phyloP scores from a whole-genome alignment of 2,113 vertebrate species.

The Ia io region DNA sequence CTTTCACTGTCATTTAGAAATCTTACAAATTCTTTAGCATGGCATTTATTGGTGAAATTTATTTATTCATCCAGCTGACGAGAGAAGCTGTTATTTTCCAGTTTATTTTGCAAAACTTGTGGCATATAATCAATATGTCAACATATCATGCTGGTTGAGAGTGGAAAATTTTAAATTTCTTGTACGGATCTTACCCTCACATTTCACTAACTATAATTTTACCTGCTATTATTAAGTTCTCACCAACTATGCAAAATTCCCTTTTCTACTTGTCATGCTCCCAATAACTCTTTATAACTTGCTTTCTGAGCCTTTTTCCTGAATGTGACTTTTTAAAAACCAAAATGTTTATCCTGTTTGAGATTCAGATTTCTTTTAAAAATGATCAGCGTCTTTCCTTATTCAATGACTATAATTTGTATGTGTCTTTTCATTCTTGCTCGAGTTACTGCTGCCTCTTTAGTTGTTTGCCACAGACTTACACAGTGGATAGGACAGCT shows the following conservation, averaged over 20 bases:
- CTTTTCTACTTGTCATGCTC: not conserved
- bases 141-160: not conserved
- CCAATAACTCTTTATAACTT: not conserved
- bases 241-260: not conserved
- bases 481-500: not conserved
- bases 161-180: not conserved
- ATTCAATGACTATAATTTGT: not conserved
- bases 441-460: not conserved
- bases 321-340: not conserved
- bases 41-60: conserved; percentile 5
- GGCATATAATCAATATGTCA: not conserved
- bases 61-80: not conserved
- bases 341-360: conserved; percentile 33
- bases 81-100: conserved; percentile 20
- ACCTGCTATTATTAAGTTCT: not conserved
- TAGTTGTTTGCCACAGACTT: not conserved
- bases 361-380: not conserved
- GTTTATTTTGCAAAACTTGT: conserved; percentile 11
- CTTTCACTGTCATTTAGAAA: not conserved
- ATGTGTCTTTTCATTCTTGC: not conserved
- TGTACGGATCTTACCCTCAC: not conserved
- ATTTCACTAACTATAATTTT: conserved; percentile 30
- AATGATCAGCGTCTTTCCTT: not conserved
- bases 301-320: not conserved
- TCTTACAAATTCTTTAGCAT: not conserved